These are phyloP conservation scores for Sebastes melanostomus DNA, from an alignment of 2,797 vertebrate genomes.

Conservation along the genomic window DNA sequence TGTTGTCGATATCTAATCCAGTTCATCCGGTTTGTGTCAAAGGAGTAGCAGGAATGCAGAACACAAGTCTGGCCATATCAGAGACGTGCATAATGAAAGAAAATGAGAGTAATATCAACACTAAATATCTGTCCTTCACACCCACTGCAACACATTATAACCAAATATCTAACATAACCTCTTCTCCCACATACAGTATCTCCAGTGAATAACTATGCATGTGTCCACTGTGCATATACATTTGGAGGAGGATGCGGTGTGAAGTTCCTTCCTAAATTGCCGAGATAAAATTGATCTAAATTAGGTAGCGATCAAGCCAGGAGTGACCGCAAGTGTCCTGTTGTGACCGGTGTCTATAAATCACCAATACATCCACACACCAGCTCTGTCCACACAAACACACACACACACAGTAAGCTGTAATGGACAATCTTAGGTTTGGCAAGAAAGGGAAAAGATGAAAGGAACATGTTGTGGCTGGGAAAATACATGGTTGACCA, in stretches of 20 bases:
- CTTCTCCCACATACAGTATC: constrained; percentile 1
- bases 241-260: constrained; percentile 33
- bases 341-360: constrained; percentile 45
- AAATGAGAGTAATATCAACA: constrained; percentile 2
- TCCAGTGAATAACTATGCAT: accelerated
- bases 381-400: not conserved
- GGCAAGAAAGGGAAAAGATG: not conserved
- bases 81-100: not conserved
- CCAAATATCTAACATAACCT: constrained; percentile 17
- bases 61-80: constrained; percentile 25
- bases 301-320: constrained; percentile 48
- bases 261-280: constrained; percentile 36
- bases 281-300: constrained; percentile 53
- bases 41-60: constrained; percentile 55
- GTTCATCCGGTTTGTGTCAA: constrained; percentile 51
- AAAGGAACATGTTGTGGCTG: constrained; percentile 22
- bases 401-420: not conserved
- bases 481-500: constrained; percentile 28
- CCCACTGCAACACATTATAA: not conserved
- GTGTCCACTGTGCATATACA: not conserved
- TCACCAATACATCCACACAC: constrained; percentile 21
- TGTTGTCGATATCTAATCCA: constrained; percentile 51
- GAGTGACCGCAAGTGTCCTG: constrained; percentile 51
- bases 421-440: constrained; percentile 31
- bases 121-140: not conserved